Base-by-base conservation (phyloP, 2,113 vertebrate genomes). In the Elgaria multicarinata region DNA sequence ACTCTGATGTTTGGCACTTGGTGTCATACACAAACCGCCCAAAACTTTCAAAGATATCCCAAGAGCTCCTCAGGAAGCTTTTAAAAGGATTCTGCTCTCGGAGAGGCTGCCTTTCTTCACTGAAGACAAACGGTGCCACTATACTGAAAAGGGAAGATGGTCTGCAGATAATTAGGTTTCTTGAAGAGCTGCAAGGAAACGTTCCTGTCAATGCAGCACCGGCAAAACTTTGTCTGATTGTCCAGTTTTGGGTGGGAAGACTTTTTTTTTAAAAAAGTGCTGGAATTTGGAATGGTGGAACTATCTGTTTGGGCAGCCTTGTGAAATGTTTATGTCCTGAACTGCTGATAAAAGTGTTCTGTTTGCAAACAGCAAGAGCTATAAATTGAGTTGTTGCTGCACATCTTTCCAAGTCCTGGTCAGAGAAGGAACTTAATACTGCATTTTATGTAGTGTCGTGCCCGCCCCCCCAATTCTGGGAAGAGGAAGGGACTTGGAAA, bases 1-100 rank as follows among this genome's bases (percentile, higher is more conserved):
- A 96, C 95, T 97, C 95, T 95, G 95, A 97, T 96, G 97, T 97
- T 97, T 97, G 97, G 97, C 96, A 96, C 55, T 3, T 76, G 72
- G 74, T 90, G 74, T 95, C 93, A 92, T 95, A 95, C 95, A 96
- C 95, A 97, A 92, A 93, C 94, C 96, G 96, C 97, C 95, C 92
- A 79, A 97, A 97, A 94, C 94, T 94, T 93, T 97, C 94, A 90
- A 93, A 94, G 96, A 96, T 96, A 97, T 96, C 95, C 93, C 93
- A 91, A 92, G 91, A 86, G 86, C 87, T 95, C 86, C 94, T 93
- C 90, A 87, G 95, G 76, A 95, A 95, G 93, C 95, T 97, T 97
- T 97, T 97, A 97, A 97, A 97, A 93, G 89, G 90, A 91, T 93
- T 95, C 94, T 93, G 85, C 86, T 90, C 28, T 10, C 74, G 81